A percentile compares a stretch with the other conserved stretches of the same genome.
phyloP scores from a whole-genome alignment of 2,888 invertebrate species.

The Melitaea athalia region DNA sequence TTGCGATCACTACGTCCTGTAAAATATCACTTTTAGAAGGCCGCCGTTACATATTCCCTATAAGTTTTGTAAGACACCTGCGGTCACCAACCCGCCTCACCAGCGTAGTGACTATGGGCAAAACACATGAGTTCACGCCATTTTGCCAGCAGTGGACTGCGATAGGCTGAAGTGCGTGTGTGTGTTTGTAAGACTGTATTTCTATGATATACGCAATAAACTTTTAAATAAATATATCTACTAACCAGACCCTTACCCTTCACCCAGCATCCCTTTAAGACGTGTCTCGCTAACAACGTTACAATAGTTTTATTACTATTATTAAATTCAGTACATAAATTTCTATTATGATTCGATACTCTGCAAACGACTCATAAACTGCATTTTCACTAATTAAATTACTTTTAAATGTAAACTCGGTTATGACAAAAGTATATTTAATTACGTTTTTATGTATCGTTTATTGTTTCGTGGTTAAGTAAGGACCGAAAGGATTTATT shows the following conservation, averaged over 20 bases:
- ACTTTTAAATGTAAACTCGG: conserved; percentile 22
- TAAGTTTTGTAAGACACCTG: too few species aligned
- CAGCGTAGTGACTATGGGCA: too few species aligned
- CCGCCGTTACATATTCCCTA: too few species aligned
- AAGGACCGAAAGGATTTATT: not conserved
- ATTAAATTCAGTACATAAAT: conserved; percentile 55
- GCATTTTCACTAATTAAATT: conserved; percentile 36
- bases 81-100: too few species aligned
- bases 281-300: conserved; percentile 21
- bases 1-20: too few species aligned
- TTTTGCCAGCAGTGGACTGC: too few species aligned
- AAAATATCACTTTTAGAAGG: too few species aligned
- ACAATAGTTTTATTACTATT: conserved; percentile 45
- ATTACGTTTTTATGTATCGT: not conserved
- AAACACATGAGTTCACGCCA: too few species aligned
- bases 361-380: conserved; percentile 38
- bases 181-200: too few species aligned
- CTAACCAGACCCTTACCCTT: conserved; percentile 25
- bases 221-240: too few species aligned
- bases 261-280: conserved; percentile 28
- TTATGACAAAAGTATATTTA: conserved; percentile 4
- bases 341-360: conserved; percentile 40
- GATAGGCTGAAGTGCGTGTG: too few species aligned
- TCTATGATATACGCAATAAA: too few species aligned
- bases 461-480: not conserved